Evolutionary conservation across 1,140 invertebrate species (phyloP).

Genomic region (Saccostrea cuccullata): DNA sequence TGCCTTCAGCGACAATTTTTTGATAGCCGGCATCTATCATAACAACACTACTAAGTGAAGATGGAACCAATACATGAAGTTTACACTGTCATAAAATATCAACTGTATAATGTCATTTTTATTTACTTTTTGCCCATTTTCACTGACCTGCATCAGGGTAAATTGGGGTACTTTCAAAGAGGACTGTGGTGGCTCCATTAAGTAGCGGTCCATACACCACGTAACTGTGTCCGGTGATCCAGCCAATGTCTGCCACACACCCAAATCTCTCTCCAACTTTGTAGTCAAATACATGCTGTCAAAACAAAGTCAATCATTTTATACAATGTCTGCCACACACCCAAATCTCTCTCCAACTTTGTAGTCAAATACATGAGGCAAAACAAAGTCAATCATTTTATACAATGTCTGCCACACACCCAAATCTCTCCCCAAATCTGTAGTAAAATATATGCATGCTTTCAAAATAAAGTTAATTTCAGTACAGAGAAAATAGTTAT

Average conservation of each 20-base stretch:
- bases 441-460: conserved; percentile 81
- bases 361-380: conserved; percentile 80
- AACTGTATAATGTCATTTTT: too few species aligned
- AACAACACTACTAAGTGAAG: too few species aligned
- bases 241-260: conserved; percentile 83
- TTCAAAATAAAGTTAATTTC: conserved; percentile 46
- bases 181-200: conserved; percentile 81
- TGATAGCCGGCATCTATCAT: too few species aligned
- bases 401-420: conserved; percentile 82
- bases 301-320: conserved; percentile 30
- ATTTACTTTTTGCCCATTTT: background rate
- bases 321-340: conserved; percentile 82
- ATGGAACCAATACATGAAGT: too few species aligned
- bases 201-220: conserved; percentile 82
- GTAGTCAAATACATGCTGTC: conserved; percentile 80
- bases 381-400: conserved; percentile 6
- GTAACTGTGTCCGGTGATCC: conserved; percentile 83
- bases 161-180: conserved; percentile 82
- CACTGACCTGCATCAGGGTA: conserved; percentile 73
- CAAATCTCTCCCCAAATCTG: conserved; percentile 80
- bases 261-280: conserved; percentile 80
- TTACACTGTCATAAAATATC: too few species aligned
- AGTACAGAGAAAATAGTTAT: too few species aligned
- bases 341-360: conserved; percentile 80
- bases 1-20: too few species aligned